These are phyloP conservation scores for Euura saliciscinereae DNA, from an alignment of 1,140 invertebrate species.

Conservation along the genomic window DNA sequence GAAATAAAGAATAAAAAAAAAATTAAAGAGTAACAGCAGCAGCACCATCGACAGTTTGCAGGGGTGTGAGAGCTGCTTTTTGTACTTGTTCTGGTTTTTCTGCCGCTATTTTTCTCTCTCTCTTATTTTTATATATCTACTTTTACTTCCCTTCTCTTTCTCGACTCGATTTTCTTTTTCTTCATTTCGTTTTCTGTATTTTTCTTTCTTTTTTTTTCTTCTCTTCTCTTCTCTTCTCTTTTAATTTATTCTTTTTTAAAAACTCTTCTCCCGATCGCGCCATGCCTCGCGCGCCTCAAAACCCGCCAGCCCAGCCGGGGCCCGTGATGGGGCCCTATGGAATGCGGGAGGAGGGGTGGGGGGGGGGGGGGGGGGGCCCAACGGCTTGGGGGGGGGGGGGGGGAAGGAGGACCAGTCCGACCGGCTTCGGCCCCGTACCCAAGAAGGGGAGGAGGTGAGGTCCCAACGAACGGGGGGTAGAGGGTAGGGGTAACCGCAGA, in stretches of 20 bases:
- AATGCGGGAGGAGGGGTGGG: conserved; percentile 37
- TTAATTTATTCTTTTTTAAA: neutral
- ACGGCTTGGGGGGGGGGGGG: conserved; percentile 13
- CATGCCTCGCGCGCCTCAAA: conserved; percentile 42
- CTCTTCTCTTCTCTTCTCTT: neutral
- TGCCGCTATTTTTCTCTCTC: conserved; percentile 20
- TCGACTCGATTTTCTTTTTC: neutral
- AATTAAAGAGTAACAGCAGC: neutral
- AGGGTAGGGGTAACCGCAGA: conserved; percentile 17
- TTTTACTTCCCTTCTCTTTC: neutral
- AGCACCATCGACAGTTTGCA: neutral
- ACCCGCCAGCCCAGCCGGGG: conserved; percentile 35
- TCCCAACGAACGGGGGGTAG: conserved; percentile 12
- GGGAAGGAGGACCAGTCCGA: conserved; percentile 44
- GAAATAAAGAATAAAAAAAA: neutral
- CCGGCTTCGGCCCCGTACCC: conserved; percentile 37
- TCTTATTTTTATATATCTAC: neutral
- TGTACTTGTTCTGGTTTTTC: conserved; percentile 44
- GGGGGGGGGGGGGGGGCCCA: conserved; percentile 8
- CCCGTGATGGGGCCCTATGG: conserved; percentile 39
- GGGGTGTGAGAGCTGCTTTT: conserved; percentile 6
- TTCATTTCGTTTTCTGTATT: neutral
- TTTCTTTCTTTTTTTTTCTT: neutral
- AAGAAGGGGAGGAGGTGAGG: conserved; percentile 23
- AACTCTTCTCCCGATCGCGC: conserved; percentile 39